A percentile compares a stretch with the other conserved stretches of the same genome.
phyloP scores from a whole-genome alignment of 2,113 vertebrate species.

The Gopherus flavomarginatus region DNA sequence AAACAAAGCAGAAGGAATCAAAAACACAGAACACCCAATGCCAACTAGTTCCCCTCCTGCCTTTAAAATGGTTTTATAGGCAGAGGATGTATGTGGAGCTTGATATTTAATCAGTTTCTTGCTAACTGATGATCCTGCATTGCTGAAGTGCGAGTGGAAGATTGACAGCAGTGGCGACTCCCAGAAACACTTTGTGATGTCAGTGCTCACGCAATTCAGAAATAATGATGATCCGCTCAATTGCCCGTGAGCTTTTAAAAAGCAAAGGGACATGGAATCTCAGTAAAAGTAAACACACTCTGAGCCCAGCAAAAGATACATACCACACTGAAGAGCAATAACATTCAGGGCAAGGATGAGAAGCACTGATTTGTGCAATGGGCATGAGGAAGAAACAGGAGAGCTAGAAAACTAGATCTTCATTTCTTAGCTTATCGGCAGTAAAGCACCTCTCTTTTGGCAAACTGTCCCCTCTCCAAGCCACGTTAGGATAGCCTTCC shows the following conservation, averaged over 20 bases:
- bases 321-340: neutral
- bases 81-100: neutral
- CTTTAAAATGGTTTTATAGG: fast-evolving
- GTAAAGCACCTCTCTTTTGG: fast-evolving
- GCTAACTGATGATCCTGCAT: neutral
- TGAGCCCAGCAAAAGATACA: neutral
- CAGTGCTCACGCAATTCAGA: neutral
- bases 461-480: neutral
- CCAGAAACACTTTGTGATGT: neutral
- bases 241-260: neutral
- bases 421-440: neutral
- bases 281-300: neutral
- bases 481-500: fast-evolving
- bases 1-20: constrained; percentile 15
- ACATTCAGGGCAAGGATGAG: neutral
- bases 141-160: neutral
- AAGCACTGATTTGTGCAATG: fast-evolving
- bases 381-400: neutral
- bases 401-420: fast-evolving
- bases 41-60: neutral
- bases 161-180: neutral
- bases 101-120: constrained; percentile 48
- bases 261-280: neutral
- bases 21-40: fast-evolving
- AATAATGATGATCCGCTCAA: neutral